Percentiles rank a stretch among this genome's conserved stretches.
Conservation (phyloP, 2,113 vertebrate genomes). For the Formicarius rufipectus region DNA sequence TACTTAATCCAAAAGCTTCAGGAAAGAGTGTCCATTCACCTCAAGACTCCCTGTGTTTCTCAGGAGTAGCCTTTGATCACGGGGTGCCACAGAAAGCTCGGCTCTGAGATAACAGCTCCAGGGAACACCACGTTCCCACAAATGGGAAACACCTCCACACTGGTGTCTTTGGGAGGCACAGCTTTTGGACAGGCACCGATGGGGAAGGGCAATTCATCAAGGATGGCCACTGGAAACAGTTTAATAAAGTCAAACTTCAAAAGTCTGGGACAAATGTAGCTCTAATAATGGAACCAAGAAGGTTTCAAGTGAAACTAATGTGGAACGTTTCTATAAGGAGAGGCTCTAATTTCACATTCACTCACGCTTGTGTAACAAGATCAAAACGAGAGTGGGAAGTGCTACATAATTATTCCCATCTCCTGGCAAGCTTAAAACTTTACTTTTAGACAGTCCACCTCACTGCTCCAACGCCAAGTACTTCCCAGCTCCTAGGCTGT, state of each 20-base stretch:
- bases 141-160: neutral
- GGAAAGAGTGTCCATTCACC: neutral
- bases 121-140: neutral
- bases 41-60: rapidly evolving
- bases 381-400: neutral
- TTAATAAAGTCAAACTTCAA: neutral
- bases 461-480: neutral
- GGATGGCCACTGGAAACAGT: rapidly evolving
- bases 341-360: neutral
- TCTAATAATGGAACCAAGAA: neutral
- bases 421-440: neutral
- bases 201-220: neutral
- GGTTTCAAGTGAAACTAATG: neutral
- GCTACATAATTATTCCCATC: neutral
- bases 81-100: rapidly evolving
- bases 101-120: neutral
- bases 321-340: neutral
- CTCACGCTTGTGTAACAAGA: neutral
- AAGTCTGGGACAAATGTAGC: neutral
- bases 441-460: neutral
- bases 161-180: neutral
- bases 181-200: neutral
- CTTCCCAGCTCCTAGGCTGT: neutral
- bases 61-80: neutral
- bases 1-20: neutral